Conservation (phyloP, 2,797 vertebrate genomes). For the Eupleurogrammus muticus region DNA sequence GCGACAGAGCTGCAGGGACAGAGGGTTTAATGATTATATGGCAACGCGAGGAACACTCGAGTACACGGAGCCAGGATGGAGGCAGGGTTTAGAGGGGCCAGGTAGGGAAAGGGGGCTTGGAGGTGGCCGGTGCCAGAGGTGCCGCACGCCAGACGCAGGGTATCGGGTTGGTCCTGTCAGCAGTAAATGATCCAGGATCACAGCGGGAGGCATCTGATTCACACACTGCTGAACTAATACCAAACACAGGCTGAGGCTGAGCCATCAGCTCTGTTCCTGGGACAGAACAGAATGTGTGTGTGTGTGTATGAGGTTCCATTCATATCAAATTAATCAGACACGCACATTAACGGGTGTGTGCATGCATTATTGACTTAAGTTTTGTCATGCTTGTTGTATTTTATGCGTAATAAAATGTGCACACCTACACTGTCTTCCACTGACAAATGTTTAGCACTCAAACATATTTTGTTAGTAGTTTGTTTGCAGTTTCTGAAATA, state of each 20-base stretch:
- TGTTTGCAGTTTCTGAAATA: too few relatives aligned
- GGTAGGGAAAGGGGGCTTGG: slow-evolving; percentile 5
- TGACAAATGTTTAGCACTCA: too few relatives aligned
- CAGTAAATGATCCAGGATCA: slow-evolving; percentile 61
- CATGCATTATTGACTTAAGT: too few relatives aligned
- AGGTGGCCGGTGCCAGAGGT: slow-evolving; percentile 46
- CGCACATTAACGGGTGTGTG: too few relatives aligned
- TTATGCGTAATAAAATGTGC: too few relatives aligned
- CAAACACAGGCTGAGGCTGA: slow-evolving; percentile 19
- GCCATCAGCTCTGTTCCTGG: slow-evolving; percentile 10
- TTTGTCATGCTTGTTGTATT: too few relatives aligned
- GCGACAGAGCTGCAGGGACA: not conserved
- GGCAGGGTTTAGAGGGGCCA: slow-evolving; percentile 3
- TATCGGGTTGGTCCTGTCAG: slow-evolving; percentile 72
- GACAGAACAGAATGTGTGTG: not conserved
- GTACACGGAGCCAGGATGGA: not conserved
- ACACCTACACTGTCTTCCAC: too few relatives aligned
- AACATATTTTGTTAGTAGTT: too few relatives aligned
- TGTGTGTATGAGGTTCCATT: too few relatives aligned
- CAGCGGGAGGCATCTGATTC: slow-evolving; percentile 35
- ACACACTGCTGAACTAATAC: slow-evolving; percentile 27
- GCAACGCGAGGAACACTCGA: not conserved
- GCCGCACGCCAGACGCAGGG: slow-evolving; percentile 45
- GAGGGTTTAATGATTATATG: slow-evolving; percentile 3
- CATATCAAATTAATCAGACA: too few relatives aligned